Evolutionary conservation across 2,888 invertebrate species (phyloP), one percentile per base, ranked within the genome.

Genomic region (Byasa hedistus): DNA sequence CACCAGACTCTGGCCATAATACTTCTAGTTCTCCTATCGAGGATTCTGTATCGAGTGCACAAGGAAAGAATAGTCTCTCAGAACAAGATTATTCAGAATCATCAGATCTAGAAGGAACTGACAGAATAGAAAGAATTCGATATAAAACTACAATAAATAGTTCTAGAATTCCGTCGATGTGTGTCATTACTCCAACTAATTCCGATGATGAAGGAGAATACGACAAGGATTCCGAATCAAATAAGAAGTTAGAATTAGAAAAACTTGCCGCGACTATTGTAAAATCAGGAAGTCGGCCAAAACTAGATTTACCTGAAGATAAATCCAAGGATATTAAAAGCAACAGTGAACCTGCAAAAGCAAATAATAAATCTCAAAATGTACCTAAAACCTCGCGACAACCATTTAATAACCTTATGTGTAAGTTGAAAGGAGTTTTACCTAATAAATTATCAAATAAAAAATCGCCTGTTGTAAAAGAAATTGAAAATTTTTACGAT

Each of bases 91-190:
- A 95, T 82, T 96, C 96, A 1, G 97, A 97, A 86, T 96, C 96
- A 55, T 96, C 97, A 0, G 97, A 97, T 81, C 91, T 97, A 73
- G 97, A 97, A 88, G 96, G 96, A n/a, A 94, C 96, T 32, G 97
- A 97, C 79, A 93, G 97, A 77, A 96, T 96, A 75, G 97, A 97
- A 85, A 92, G 97, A 73, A 96, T 97, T 71, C 92, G 96, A 69
- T 95, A 95, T 56, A 98, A 97, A 87, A 98, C 97, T 0, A 95
- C 96, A 1, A 96, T 98, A 56, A 96, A 96, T 78, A 96, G 96
- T 62, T 96, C 96, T 74, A 93, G 97, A 73, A 98, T 98, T 79
- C 98, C 98, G 1, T 97, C 97, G 7, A 96, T 98, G 95, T 98
- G 97, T 84, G 96, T 97, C 3, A 97, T 97, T 61, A 97, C 97